These are phyloP conservation scores for Barypeithes pellucidus DNA, from an alignment of 2,888 invertebrate species.

Conservation along the genomic window DNA sequence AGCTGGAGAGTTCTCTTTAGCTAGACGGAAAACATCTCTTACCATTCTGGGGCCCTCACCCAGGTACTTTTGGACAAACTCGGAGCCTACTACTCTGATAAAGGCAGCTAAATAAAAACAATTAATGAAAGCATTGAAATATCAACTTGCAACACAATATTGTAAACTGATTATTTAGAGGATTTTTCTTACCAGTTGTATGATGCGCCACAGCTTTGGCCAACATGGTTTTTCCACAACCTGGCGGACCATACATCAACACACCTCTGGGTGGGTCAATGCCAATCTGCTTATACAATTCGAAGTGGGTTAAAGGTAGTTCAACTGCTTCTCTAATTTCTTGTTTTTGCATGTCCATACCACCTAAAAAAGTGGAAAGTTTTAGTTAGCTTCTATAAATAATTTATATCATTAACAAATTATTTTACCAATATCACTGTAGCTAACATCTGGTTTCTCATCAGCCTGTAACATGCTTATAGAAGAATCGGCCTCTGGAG, in stretches of 20 bases:
- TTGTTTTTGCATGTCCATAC: constrained; percentile 99
- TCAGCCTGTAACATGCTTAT: constrained; percentile 98
- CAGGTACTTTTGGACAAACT: constrained; percentile 99
- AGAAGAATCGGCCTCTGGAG: constrained; percentile 99
- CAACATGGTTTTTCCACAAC: constrained; percentile 99
- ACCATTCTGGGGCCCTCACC: constrained; percentile 99
- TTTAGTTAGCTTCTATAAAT: not conserved
- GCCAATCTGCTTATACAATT: constrained; percentile 98
- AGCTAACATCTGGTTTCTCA: constrained; percentile 98
- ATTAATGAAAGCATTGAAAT: not conserved
- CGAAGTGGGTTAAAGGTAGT: constrained; percentile 97
- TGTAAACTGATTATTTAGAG: too few relatives aligned
- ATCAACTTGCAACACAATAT: not conserved
- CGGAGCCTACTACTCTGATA: constrained; percentile 98
- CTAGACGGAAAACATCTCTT: constrained; percentile 97
- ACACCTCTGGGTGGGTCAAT: constrained; percentile 95
- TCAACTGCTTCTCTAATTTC: constrained; percentile 99
- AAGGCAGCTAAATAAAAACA: constrained; percentile 85
- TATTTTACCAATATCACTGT: constrained; percentile 87
- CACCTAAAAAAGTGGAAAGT: constrained; percentile 72
- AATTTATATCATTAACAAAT: not conserved
- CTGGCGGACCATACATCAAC: constrained; percentile 99
- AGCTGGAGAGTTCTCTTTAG: constrained; percentile 99
- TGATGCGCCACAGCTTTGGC: constrained; percentile 99
- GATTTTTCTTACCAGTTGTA: constrained; percentile 83